phyloP scores from a whole-genome alignment of 2,797 vertebrate genomes.

The Gymnopithys bicolor region DNA sequence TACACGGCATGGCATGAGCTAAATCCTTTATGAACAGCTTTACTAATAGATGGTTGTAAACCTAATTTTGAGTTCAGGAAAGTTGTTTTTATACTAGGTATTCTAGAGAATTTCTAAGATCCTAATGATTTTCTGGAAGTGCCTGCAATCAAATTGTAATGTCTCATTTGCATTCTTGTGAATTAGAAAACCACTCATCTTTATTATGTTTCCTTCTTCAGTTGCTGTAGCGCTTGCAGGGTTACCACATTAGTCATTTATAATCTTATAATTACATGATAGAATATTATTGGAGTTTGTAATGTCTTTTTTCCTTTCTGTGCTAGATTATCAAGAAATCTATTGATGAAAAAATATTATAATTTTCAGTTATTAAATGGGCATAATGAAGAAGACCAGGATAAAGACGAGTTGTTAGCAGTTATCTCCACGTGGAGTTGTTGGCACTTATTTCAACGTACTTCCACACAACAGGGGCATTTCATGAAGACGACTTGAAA shows the following conservation, averaged over 20 bases:
- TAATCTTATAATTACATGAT: constrained; percentile 28
- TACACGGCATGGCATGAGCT: not conserved
- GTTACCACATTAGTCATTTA: not conserved
- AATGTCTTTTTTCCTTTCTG: constrained; percentile 12
- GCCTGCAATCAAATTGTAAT: not conserved
- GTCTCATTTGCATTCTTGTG: not conserved
- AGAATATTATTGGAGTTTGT: not conserved
- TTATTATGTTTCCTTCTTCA: not conserved
- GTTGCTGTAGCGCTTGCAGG: not conserved
- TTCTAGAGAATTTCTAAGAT: constrained; percentile 6
- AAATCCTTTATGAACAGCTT: not conserved
- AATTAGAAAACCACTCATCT: constrained; percentile 2
- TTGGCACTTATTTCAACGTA: not conserved
- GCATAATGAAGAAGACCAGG: constrained; percentile 6
- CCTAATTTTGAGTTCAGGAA: not conserved
- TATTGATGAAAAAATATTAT: not conserved
- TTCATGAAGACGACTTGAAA: not conserved
- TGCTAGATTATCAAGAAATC: constrained; percentile 11
- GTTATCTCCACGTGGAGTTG: not conserved
- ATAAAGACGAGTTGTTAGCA: not conserved
- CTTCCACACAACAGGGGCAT: not conserved
- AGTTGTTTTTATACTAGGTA: not conserved
- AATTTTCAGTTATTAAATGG: constrained; percentile 23
- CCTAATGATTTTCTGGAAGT: not conserved
- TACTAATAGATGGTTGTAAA: not conserved